A percentile compares a stretch with the other conserved stretches of the same genome.
These are phyloP conservation scores for Taurulus bubalis DNA, from an alignment of 2,113 vertebrate species.

Conservation along the genomic window DNA sequence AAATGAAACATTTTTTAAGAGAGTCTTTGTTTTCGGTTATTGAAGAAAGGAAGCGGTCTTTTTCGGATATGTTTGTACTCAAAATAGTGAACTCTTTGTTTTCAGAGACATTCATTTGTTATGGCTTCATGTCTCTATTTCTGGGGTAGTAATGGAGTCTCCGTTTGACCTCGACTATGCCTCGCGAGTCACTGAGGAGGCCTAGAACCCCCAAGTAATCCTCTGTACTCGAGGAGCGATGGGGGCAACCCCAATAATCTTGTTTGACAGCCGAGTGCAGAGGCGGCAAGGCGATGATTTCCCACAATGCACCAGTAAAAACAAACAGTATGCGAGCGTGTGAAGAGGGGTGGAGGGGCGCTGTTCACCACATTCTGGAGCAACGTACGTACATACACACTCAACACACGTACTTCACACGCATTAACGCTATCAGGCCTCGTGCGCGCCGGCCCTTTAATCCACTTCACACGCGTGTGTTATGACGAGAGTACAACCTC, in stretches of 20 bases:
- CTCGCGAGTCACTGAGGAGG: slow-evolving; percentile 18
- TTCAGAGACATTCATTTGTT: slow-evolving; percentile 69
- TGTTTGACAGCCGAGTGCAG: slow-evolving; percentile 80
- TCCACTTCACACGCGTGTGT: too few relatives aligned
- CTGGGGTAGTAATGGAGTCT: slow-evolving; percentile 42
- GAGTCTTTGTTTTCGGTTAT: slow-evolving; percentile 71
- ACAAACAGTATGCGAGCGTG: slow-evolving; percentile 74
- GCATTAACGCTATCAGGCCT: slow-evolving; percentile 43
- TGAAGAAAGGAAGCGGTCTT: slow-evolving; percentile 74
- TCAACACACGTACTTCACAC: too few relatives aligned
- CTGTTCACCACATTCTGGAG: slow-evolving; percentile 55
- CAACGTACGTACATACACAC: too few relatives aligned
- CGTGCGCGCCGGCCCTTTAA: slow-evolving; percentile 51
- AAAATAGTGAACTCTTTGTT: slow-evolving; percentile 77
- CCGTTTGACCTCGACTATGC: slow-evolving; percentile 20
- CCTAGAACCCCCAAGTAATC: background rate
- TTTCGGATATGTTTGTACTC: slow-evolving; percentile 69
- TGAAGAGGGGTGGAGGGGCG: slow-evolving; percentile 52
- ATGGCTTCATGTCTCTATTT: slow-evolving; percentile 64
- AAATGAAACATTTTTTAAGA: slow-evolving; percentile 59
- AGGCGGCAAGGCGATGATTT: slow-evolving; percentile 65
- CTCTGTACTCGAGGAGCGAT: slow-evolving; percentile 23
- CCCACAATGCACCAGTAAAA: slow-evolving; percentile 80
- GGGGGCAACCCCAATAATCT: slow-evolving; percentile 72
- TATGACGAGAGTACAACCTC: slow-evolving; percentile 63